Percentiles rank a stretch among this genome's conserved stretches.
These are phyloP conservation scores for Meghimatium bilineatum DNA, from an alignment of 2,888 invertebrate genomes.

Conservation along the genomic window DNA sequence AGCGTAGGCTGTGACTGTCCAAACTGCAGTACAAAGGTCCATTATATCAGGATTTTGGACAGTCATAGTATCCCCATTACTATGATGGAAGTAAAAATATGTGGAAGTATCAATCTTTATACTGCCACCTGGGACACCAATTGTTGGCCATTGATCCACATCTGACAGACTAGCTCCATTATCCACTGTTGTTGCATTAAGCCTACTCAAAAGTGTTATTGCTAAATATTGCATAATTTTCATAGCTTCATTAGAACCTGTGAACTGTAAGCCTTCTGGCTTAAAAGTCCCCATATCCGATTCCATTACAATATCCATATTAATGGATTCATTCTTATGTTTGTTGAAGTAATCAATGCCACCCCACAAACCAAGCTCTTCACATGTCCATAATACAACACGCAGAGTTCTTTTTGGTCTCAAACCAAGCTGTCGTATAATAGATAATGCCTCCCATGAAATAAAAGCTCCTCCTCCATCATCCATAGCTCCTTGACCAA, in stretches of 20 bases:
- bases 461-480: conserved; percentile 87
- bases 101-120: conserved; percentile 83
- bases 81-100: conserved; percentile 88
- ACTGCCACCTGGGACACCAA: conserved; percentile 85
- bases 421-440: conserved; percentile 82
- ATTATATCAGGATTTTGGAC: conserved; percentile 84
- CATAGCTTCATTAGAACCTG: conserved; percentile 66
- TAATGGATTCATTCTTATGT: conserved; percentile 78
- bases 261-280: conserved; percentile 84
- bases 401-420: conserved; percentile 85
- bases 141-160: conserved; percentile 81
- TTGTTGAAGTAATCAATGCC: conserved; percentile 49
- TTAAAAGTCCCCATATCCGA: conserved; percentile 89
- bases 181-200: conserved; percentile 83
- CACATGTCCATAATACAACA: conserved; percentile 86
- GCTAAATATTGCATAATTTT: conserved; percentile 82
- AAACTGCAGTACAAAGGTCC: conserved; percentile 86
- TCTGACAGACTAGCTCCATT: conserved; percentile 82
- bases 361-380: conserved; percentile 75
- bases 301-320: conserved; percentile 88
- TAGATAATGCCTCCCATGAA: too few species aligned
- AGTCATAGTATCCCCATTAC: conserved; percentile 86
- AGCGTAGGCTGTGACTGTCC: conserved; percentile 87
- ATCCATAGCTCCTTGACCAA: conserved; percentile 91
- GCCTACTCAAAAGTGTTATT: conserved; percentile 82